Evolutionary conservation across 2,113 vertebrate species (phyloP), one percentile per base, ranked within the genome.

Genomic region (Oreochromis spilurus): DNA sequence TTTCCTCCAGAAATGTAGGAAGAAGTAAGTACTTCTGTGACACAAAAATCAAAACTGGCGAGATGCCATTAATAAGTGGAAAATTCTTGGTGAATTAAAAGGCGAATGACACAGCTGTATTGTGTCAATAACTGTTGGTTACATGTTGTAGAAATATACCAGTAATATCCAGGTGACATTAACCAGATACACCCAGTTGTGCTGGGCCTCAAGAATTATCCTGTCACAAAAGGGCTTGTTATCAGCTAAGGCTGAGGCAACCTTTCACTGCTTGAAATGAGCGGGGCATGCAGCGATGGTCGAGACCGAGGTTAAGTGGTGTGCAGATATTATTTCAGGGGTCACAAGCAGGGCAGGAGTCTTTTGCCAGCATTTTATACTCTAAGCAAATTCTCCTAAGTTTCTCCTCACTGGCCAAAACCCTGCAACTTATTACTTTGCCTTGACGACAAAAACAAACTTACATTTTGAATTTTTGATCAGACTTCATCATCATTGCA

Each of bases 1-100:
- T 75, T 48, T 75, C 0, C 16, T 29, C 70, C 70, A 48, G 2
- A 77, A 50, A 31, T 77, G 24, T 50, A 7, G 3, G 17, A 52
- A 77, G 24, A 31, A 50, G 6, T 52, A 34, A 52, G 26, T 9
- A 52, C 16, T 52, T 52, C 4, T 77, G 4, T 52, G 10, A 77
- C 17, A 34, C 45, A 77, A 77, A 34, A 0, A 0, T 52, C 10
- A 31, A 31, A 52, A 31, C 26, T n/a, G 43, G 16, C 17, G 0
- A 34, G 1, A n/a, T 50, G 10, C 48, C 6, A 52, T 50, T 1
- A n/a, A 13, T 52, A 50, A 50, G 13, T 52, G 3, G 1, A n/a
- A 50, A 29, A 52, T 77, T 52, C 26, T 31, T 75, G 70, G 26
- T 8, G 17, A 77, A n/a, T 77, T 31, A 31, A 77, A 50, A 77